These are phyloP conservation scores for Vanacampus margaritifer DNA, from an alignment of 2,113 vertebrate genomes.

Conservation along the genomic window DNA sequence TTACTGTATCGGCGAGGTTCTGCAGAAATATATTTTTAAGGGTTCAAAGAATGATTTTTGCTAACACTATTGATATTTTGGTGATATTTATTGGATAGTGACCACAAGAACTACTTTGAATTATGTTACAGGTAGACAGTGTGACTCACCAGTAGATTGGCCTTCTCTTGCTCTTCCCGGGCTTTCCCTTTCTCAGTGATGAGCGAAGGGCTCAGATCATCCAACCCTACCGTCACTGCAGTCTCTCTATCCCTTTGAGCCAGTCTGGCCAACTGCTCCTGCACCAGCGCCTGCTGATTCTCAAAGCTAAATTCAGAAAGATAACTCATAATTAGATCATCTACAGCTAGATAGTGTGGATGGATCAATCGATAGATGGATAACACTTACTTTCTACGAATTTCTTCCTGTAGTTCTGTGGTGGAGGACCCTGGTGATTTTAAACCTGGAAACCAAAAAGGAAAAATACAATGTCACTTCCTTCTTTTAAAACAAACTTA, in stretches of 20 bases:
- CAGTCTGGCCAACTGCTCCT: slow-evolving; percentile 78
- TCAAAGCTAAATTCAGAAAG: slow-evolving; percentile 71
- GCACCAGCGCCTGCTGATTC: slow-evolving; percentile 77
- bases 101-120: not conserved
- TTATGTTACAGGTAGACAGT: not conserved
- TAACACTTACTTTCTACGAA: slow-evolving; percentile 78
- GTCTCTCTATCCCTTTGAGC: slow-evolving; percentile 72
- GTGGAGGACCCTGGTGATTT: slow-evolving; percentile 43
- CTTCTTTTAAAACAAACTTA: not conserved
- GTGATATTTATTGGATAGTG: not conserved
- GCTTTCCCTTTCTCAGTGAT: slow-evolving; percentile 55
- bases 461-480: not conserved
- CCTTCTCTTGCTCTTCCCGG: slow-evolving; percentile 69
- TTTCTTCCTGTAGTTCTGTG: slow-evolving; percentile 73
- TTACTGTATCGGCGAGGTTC: not conserved
- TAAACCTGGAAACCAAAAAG: slow-evolving; percentile 49
- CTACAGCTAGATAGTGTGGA: not conserved
- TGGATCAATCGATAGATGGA: not conserved
- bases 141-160: slow-evolving; percentile 77
- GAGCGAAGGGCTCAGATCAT: slow-evolving; percentile 52
- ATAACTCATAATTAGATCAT: slow-evolving; percentile 1
- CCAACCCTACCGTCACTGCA: slow-evolving; percentile 35
- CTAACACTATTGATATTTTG: not conserved
- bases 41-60: not conserved
- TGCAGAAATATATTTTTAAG: not conserved